These are phyloP conservation scores for Ibycter americanus DNA, from an alignment of 2,797 vertebrate species.

Conservation along the genomic window DNA sequence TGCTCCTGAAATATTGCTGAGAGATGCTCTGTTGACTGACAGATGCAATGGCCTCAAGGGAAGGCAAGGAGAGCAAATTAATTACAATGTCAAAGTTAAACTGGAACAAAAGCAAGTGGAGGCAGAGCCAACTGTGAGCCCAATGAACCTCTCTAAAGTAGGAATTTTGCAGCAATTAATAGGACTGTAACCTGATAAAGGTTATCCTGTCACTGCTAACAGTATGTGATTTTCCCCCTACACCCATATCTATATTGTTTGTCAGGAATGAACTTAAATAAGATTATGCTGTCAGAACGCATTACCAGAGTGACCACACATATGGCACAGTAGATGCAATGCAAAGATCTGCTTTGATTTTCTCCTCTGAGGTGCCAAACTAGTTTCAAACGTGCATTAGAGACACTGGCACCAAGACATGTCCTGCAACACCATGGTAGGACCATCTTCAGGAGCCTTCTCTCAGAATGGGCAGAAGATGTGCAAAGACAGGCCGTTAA, in stretches of 20 bases:
- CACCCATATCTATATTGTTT: constrained; percentile 24
- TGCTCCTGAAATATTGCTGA: not conserved
- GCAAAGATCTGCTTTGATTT: constrained; percentile 37
- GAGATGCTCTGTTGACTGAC: not conserved
- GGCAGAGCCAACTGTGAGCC: constrained; percentile 1
- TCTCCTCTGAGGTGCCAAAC: not conserved
- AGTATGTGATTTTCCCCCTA: constrained; percentile 3
- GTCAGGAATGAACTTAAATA: constrained; percentile 60
- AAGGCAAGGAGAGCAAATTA: constrained; percentile 31
- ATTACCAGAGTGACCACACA: constrained; percentile 23
- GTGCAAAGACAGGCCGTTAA: not conserved
- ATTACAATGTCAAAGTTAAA: constrained; percentile 20
- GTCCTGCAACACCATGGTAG: not conserved
- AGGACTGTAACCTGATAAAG: constrained; percentile 48
- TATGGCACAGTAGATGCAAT: not conserved
- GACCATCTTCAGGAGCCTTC: not conserved
- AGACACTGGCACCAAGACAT: not conserved
- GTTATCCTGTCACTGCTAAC: constrained; percentile 56
- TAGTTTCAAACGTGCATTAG: not conserved
- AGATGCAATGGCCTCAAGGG: constrained; percentile 14
- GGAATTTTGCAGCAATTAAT: constrained; percentile 44
- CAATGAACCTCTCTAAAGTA: not conserved
- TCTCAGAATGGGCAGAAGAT: not conserved
- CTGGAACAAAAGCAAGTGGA: constrained; percentile 25
- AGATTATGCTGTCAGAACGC: constrained; percentile 47